Conservation (phyloP, 2,113 vertebrate genomes). For the Silurus meridionalis region DNA sequence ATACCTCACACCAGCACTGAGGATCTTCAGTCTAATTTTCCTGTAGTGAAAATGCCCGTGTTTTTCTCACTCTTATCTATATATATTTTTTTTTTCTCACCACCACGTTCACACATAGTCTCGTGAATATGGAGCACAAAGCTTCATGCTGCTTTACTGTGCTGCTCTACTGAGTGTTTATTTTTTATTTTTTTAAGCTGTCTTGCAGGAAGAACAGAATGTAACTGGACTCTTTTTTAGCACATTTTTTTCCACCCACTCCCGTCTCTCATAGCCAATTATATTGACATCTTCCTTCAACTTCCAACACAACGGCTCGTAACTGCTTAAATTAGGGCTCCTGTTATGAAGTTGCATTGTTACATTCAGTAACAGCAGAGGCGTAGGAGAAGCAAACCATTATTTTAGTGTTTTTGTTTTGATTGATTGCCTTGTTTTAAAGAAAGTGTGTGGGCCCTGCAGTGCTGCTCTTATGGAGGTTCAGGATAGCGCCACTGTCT, state of each 20-base stretch:
- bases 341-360: neutral
- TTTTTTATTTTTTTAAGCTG: neutral
- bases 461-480: neutral
- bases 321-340: neutral
- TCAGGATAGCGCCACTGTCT: slow-evolving; percentile 4
- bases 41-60: slow-evolving; percentile 7
- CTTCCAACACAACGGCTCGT: neutral
- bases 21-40: neutral
- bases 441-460: slow-evolving; percentile 14
- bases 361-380: neutral
- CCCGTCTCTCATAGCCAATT: slow-evolving; percentile 28
- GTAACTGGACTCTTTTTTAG: slow-evolving; percentile 24
- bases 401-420: neutral
- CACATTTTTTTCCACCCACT: slow-evolving; percentile 35
- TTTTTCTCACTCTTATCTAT: neutral
- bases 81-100: neutral
- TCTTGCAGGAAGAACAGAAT: slow-evolving; percentile 24
- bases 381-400: neutral
- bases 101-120: neutral
- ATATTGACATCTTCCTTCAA: slow-evolving; percentile 15
- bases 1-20: slow-evolving; percentile 29
- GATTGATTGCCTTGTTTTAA: slow-evolving; percentile 18
- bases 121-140: neutral
- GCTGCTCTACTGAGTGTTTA: neutral
- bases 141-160: neutral